Evolutionary conservation across 1,140 invertebrate species (phyloP).

Genomic region (Drosophila guanche): DNA sequence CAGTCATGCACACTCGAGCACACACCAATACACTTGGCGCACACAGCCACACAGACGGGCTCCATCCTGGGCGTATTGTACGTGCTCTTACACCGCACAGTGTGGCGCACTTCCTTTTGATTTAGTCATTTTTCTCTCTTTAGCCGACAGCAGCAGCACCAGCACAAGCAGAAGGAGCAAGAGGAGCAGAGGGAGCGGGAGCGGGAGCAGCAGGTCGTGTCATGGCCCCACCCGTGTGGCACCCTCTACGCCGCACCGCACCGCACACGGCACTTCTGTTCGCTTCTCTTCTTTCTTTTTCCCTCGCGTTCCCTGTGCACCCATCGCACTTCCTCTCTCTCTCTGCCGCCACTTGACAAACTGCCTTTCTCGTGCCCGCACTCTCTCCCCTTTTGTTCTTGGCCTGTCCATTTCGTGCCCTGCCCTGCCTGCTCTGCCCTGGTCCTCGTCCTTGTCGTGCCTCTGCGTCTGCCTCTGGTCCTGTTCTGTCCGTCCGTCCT

Average conservation of each 20-base stretch:
- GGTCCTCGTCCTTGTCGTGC: conserved; percentile 3
- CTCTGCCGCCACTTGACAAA: conserved; percentile 52
- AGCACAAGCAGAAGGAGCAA: neutral
- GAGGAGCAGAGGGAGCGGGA: conserved; percentile 1
- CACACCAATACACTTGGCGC: conserved; percentile 15
- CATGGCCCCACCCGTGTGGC: conserved; percentile 22
- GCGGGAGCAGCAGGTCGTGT: conserved; percentile 52
- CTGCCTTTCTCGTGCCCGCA: conserved; percentile 25
- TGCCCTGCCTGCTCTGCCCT: neutral
- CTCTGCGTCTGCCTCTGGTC: conserved; percentile 1
- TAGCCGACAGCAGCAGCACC: conserved; percentile 67
- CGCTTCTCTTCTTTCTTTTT: too few relatives aligned
- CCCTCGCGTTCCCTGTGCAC: conserved; percentile 1
- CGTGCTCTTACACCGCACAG: conserved; percentile 76
- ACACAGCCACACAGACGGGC: conserved; percentile 34
- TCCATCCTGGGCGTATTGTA: conserved; percentile 57
- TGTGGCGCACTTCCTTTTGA: conserved; percentile 82
- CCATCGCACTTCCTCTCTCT: too few relatives aligned
- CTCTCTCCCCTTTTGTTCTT: neutral
- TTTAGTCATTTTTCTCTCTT: conserved; percentile 83
- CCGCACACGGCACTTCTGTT: neutral
- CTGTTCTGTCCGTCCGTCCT: conserved; percentile 29
- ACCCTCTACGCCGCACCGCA: conserved; percentile 2
- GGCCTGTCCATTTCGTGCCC: too few relatives aligned
- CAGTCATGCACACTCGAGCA: conserved; percentile 19